Percentiles rank a stretch among this genome's conserved stretches.
Evolutionary conservation across 2,888 invertebrate genomes (phyloP).

Genomic region (Acheta domesticus): DNA sequence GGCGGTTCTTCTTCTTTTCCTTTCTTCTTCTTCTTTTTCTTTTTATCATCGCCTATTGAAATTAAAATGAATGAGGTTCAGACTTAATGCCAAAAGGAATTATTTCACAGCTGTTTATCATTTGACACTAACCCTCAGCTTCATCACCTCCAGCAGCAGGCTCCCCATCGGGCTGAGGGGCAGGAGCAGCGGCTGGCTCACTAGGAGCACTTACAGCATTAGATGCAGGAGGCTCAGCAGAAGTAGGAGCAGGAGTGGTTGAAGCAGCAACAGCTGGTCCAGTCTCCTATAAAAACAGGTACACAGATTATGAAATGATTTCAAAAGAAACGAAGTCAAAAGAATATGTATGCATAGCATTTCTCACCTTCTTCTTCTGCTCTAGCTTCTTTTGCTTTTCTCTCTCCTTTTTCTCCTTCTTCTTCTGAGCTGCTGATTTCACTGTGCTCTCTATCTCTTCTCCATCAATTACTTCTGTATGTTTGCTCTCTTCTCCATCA

Average conservation of each 20-base stretch:
- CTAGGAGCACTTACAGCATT: not conserved
- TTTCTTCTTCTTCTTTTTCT: conserved; percentile 43
- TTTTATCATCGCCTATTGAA: conserved; percentile 39
- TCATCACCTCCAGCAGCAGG: not conserved
- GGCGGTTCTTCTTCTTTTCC: conserved; percentile 43
- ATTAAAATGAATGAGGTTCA: not conserved
- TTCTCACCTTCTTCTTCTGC: conserved; percentile 56
- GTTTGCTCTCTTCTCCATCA: conserved; percentile 46
- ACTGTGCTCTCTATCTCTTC: conserved; percentile 59
- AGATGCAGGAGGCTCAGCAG: not conserved
- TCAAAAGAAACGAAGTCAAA: too few species aligned
- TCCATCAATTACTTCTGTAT: conserved; percentile 53
- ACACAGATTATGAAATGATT: too few species aligned
- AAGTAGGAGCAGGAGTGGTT: not conserved
- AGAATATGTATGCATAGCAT: too few species aligned
- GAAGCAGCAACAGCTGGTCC: not conserved
- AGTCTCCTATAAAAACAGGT: not conserved
- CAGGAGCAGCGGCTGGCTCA: not conserved
- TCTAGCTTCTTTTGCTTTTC: conserved; percentile 72
- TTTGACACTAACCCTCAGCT: not conserved
- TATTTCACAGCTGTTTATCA: too few species aligned
- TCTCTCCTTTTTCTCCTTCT: conserved; percentile 83
- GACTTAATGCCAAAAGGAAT: too few species aligned
- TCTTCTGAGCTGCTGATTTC: conserved; percentile 83
- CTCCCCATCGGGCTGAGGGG: not conserved